phyloP scores from a whole-genome alignment of 2,797 vertebrate genomes.

The Semotilus atromaculatus region DNA sequence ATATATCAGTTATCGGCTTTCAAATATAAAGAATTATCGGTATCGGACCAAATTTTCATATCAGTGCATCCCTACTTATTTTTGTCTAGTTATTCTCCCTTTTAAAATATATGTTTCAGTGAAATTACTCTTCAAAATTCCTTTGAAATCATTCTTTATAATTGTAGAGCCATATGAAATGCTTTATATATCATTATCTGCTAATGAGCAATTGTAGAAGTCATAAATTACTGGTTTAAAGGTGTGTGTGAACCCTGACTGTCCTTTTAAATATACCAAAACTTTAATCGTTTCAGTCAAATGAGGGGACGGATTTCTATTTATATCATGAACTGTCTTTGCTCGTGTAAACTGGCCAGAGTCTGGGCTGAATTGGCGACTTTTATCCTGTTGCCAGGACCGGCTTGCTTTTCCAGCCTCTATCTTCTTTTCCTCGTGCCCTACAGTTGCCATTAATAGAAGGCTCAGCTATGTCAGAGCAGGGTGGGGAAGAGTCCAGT shows the following conservation, averaged over 20 bases:
- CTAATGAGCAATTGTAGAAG: not conserved
- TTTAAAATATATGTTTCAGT: not conserved
- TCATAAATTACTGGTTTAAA: not conserved
- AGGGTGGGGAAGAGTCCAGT: slow-evolving; percentile 33
- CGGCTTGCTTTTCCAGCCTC: slow-evolving; percentile 6
- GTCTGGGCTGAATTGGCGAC: not conserved
- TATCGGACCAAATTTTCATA: too few relatives aligned
- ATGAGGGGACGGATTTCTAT: not conserved
- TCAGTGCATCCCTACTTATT: not conserved
- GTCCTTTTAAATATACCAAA: not conserved
- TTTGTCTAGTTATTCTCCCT: not conserved
- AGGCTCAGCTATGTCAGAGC: slow-evolving; percentile 45
- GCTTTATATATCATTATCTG: not conserved
- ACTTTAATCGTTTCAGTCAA: not conserved
- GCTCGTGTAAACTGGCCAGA: slow-evolving; percentile 6
- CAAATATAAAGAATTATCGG: too few relatives aligned
- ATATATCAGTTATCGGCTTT: too few relatives aligned
- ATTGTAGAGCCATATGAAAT: not conserved
- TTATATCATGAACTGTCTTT: not conserved
- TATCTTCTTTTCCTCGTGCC: slow-evolving; percentile 14
- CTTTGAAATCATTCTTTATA: not conserved
- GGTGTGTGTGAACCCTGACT: not conserved
- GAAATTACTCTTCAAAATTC: not conserved
- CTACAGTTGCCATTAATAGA: slow-evolving; percentile 53
- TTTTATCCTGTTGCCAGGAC: slow-evolving; percentile 28